These are phyloP conservation scores for Fragum sueziense DNA, from an alignment of 2,888 invertebrate species.

Conservation along the genomic window DNA sequence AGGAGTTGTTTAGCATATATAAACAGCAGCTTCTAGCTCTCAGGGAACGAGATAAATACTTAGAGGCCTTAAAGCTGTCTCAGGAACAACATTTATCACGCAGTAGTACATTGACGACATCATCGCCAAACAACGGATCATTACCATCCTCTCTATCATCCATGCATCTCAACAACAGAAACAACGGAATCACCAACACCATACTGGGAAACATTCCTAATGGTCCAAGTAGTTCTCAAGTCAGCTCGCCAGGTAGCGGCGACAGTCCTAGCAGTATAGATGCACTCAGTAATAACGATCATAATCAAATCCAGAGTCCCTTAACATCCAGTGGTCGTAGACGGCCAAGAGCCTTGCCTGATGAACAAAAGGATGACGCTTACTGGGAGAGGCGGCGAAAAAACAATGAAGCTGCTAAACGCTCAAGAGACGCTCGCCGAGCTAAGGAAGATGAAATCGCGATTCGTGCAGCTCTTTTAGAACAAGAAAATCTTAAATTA, in stretches of 20 bases:
- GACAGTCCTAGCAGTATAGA: conserved; percentile 25
- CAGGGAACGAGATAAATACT: conserved; percentile 68
- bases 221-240: conserved; percentile 30
- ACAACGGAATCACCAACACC: conserved; percentile 40
- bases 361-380: conserved; percentile 87
- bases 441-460: conserved; percentile 96
- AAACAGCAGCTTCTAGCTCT: conserved; percentile 72
- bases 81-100: conserved; percentile 49
- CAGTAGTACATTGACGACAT: conserved; percentile 33
- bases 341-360: conserved; percentile 76
- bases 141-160: conserved; percentile 52
- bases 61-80: conserved; percentile 52
- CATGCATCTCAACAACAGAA: conserved; percentile 38
- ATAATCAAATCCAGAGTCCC: conserved; percentile 16
- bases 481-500: conserved; percentile 92
- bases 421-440: conserved; percentile 94
- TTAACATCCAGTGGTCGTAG: conserved; percentile 62
- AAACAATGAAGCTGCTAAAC: conserved; percentile 97
- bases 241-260: conserved; percentile 14
- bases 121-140: conserved; percentile 40
- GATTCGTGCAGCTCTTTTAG: conserved; percentile 92
- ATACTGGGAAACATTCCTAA: conserved; percentile 26
- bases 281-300: conserved; percentile 13
- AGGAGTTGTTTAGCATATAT: conserved; percentile 76
- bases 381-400: conserved; percentile 94